Base-by-base conservation (phyloP, 2,797 vertebrate species). In the Premnoplex brunnescens region DNA sequence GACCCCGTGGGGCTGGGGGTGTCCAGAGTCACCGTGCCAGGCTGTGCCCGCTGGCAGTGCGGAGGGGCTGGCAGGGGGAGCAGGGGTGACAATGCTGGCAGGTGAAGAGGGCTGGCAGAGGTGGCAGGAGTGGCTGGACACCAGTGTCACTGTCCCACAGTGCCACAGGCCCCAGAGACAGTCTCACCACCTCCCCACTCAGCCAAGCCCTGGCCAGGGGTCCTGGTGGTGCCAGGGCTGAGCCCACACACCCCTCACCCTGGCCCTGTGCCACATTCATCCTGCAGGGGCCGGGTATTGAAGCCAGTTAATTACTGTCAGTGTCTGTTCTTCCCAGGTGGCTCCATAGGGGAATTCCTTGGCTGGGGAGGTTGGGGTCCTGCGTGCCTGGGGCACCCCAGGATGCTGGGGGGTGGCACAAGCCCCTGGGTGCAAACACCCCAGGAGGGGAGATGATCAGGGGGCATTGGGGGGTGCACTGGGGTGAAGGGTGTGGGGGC, bases 11-110 rank as follows among this genome's bases (percentile, higher is more conserved):
- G 27, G 20, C 54, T 43, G 73, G 34, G 12, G 20, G 39, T 19
- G 55, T 13, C 39, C 30, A 6, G 22, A 1, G 32, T 27, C 64
- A 6, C 41, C 5, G 0, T 12, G 1, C 22, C 1, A 15, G 37
- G 46, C 4, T 76, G 77, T 37, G 14, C 27, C 43, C 6, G 3
- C 28, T 0, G 0, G 22, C 5, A 6, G 12, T 1, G 22, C 20
- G 2, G 55, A 27, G 67, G 10, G 30, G 24, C 8, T 22, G 71
- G 41, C 27, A 48, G 22, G 22, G 54, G 4, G 6, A 62, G 30
- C 36, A 28, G 8, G 16, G 36, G 28, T 32, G 34, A 17, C 18
- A 52, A 8, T 27, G 44, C 23, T 36, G 52, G 17, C 69, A 37
- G 15, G 30, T 37, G 30, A 12, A 23, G 28, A 32, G 19, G 39